Evolutionary conservation across 2,888 invertebrate genomes (phyloP), one percentile per base, ranked within the genome.

Genomic region (Deilephila elpenor): DNA sequence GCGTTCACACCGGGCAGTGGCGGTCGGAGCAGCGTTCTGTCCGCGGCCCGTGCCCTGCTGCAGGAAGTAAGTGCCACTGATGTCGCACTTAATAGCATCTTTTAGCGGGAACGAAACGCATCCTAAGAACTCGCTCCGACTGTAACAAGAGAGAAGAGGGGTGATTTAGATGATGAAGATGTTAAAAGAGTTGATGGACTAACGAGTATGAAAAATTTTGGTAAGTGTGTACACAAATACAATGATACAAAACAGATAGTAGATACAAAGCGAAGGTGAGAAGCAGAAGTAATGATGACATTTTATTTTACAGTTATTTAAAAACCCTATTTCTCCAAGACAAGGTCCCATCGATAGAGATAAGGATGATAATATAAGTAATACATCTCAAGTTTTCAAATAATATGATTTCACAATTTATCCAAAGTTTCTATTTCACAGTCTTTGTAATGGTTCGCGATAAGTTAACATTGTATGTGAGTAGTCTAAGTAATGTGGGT

Each of bases 111-210:
- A 98, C 92, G 98, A 98, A 96, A 98, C 97, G 93, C 98, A 98
- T 96, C 98, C 98, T 94, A 98, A 95, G 93, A 98, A 97, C 95
- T 98, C 98, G 95, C 98, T 98, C 95, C 97, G 96, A 95, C 98
- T 98, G 96, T 20, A 96, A 97, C 91, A 95, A 93, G 2, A 37
- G 67, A 56, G 19, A 70, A n/a, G n/a, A 51, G n/a, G 14, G 25
- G 17, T 67, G 25, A 25, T 25, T 25, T 67, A 67, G 51, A 51
- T 44, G 25, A 44, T 11, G 11, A 44, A 44, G 20, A 64, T 44
- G 20, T n/a, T 8, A 20, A 44, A 20, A 20, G 8, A 25, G 37
- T 25, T 64, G 4, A 20, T 44, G 29, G 11, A 25, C 17, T 11
- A 1, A 29, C 0, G 59, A 8, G 0, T 25, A 17, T 25, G 29